These are phyloP conservation scores for Virgularia gustaviana DNA, from an alignment of 92 coral and sea anemone genomes.

Conservation along the genomic window DNA sequence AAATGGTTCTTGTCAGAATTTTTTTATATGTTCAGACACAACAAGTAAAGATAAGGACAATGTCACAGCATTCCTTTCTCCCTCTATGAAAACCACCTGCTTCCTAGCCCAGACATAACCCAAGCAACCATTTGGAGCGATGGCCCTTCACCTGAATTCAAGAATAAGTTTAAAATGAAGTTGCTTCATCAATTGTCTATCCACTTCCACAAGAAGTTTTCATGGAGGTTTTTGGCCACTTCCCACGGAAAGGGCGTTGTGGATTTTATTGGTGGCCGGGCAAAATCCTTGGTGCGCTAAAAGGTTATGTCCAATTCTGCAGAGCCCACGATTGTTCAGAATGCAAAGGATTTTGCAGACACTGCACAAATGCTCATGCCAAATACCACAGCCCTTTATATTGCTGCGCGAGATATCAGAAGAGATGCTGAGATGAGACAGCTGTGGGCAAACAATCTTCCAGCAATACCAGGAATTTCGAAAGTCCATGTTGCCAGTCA, in stretches of 20 bases:
- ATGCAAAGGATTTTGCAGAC: conserved; percentile 44
- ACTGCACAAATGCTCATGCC: conserved; percentile 42
- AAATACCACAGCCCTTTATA: conserved; percentile 40
- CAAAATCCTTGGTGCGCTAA: conserved; percentile 56
- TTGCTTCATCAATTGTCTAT: conserved; percentile 49
- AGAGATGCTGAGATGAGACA: conserved; percentile 23
- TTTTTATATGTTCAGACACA: conserved; percentile 41
- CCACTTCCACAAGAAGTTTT: conserved; percentile 46
- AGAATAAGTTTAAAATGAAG: conserved; percentile 58
- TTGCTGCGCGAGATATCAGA: conserved; percentile 32
- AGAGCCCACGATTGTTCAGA: conserved; percentile 32
- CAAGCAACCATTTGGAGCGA: conserved; percentile 53
- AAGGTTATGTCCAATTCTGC: conserved; percentile 34
- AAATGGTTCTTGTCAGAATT: conserved; percentile 29
- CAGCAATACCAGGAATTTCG: conserved; percentile 44
- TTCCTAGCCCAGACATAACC: conserved; percentile 29
- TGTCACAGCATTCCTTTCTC: conserved; percentile 31
- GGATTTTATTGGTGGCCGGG: conserved; percentile 69
- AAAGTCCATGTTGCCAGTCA: conserved; percentile 41
- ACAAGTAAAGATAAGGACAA: conserved; percentile 49
- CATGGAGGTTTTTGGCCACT: conserved; percentile 67
- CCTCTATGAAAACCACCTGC: conserved; percentile 32
- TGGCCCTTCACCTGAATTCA: conserved; percentile 70
- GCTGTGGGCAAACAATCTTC: conserved; percentile 36
- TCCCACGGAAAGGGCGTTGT: conserved; percentile 70